Evolutionary conservation across 2,113 vertebrate genomes (phyloP).

Genomic region (Turdus rufiventris): DNA sequence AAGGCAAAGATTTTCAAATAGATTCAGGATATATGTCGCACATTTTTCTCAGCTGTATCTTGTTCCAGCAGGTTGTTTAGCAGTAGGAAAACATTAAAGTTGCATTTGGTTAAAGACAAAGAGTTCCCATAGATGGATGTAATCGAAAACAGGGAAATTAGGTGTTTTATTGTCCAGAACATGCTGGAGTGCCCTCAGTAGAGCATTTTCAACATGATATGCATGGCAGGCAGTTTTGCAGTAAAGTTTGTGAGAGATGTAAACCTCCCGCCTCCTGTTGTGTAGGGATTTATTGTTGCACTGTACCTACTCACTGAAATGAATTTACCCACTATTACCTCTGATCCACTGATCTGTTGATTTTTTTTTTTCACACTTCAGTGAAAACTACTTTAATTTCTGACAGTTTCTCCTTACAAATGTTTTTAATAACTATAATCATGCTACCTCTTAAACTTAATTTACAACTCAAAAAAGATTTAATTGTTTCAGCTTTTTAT

Average conservation of each 20-base stretch:
- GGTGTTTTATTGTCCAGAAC: background rate
- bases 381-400: background rate
- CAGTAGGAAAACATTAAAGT: background rate
- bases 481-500: background rate
- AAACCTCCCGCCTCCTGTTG: background rate
- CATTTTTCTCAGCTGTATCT: background rate
- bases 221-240: background rate
- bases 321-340: background rate
- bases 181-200: background rate
- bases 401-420: background rate
- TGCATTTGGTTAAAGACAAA: background rate
- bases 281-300: background rate
- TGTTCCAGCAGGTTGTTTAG: background rate
- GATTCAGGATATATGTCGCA: background rate
- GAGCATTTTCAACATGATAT: background rate
- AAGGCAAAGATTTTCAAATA: background rate
- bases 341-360: background rate
- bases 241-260: background rate
- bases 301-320: background rate
- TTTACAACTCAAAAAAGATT: background rate
- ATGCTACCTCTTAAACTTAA: background rate
- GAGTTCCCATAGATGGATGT: background rate
- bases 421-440: background rate
- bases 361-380: background rate
- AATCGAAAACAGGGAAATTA: background rate